A percentile compares a stretch with the other conserved stretches of the same genome.
phyloP scores from a whole-genome alignment of 2,888 invertebrate genomes.

The Mimachlamys varia region DNA sequence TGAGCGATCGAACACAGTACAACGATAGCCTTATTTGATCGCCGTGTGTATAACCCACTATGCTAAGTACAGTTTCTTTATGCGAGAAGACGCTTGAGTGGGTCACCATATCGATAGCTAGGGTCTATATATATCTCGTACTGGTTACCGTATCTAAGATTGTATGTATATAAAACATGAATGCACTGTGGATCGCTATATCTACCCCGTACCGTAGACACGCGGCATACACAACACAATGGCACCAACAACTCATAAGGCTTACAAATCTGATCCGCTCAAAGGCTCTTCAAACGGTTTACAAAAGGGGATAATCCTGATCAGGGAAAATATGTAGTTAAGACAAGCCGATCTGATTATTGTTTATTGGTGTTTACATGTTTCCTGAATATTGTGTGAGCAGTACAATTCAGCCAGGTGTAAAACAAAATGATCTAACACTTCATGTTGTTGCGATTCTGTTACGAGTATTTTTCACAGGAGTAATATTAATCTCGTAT shows the following conservation, averaged over 20 bases:
- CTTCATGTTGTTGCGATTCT: neutral
- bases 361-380: neutral
- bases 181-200: constrained; percentile 7
- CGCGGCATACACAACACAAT: neutral
- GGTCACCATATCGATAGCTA: neutral
- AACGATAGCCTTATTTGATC: neutral
- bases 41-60: neutral
- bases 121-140: neutral
- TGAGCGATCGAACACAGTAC: neutral
- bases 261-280: neutral
- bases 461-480: too few species aligned
- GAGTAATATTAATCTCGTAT: too few species aligned
- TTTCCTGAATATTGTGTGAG: neutral
- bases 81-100: neutral
- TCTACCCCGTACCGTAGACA: neutral
- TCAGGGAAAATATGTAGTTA: neutral
- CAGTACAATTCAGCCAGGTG: neutral
- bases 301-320: neutral
- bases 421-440: neutral
- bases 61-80: constrained; percentile 9
- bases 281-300: constrained; percentile 1
- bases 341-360: neutral
- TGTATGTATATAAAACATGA: constrained; percentile 9
- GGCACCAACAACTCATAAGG: neutral
- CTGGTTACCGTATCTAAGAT: constrained; percentile 11